phyloP scores from a whole-genome alignment of 1,140 invertebrate species.

The Trachymyrmex cornetzi region DNA sequence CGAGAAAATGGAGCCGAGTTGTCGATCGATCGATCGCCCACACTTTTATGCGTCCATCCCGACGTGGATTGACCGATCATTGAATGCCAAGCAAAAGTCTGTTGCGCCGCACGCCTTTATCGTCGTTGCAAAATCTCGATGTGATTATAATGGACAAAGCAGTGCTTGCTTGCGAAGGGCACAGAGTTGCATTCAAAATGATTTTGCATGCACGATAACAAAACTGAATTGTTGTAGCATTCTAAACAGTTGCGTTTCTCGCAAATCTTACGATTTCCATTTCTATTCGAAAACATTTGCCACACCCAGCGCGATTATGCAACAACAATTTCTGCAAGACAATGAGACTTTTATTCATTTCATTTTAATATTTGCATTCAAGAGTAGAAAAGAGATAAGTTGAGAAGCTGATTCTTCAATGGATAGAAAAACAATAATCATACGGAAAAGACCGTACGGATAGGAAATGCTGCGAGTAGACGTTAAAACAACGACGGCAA shows the following conservation, averaged over 20 bases:
- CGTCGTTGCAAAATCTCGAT: slow-evolving; percentile 51
- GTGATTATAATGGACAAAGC: slow-evolving; percentile 61
- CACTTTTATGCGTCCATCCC: slow-evolving; percentile 55
- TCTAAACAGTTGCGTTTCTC: slow-evolving; percentile 39
- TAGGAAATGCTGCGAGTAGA: slow-evolving; percentile 5
- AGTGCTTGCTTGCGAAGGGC: slow-evolving; percentile 29
- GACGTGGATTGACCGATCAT: slow-evolving; percentile 61
- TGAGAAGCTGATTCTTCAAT: neutral
- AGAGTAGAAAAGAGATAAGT: neutral
- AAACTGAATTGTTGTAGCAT: slow-evolving; percentile 52
- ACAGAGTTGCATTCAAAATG: slow-evolving; percentile 24
- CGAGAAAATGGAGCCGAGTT: slow-evolving; percentile 71
- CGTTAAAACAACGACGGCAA: slow-evolving; percentile 29
- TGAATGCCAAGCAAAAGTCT: slow-evolving; percentile 44
- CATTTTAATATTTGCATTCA: slow-evolving; percentile 19
- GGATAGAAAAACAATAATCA: neutral
- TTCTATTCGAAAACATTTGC: slow-evolving; percentile 36
- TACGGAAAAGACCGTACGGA: neutral
- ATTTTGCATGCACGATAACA: slow-evolving; percentile 47
- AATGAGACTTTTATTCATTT: slow-evolving; percentile 27
- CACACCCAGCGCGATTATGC: slow-evolving; percentile 46
- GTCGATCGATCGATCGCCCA: slow-evolving; percentile 71
- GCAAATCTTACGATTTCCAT: slow-evolving; percentile 44
- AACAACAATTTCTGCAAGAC: slow-evolving; percentile 54
- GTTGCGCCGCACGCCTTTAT: slow-evolving; percentile 26